Evolutionary conservation across 30 jellyfish, hydroid and myxozoan genomes (phyloP).

Genomic region (Catostylus mosaicus): DNA sequence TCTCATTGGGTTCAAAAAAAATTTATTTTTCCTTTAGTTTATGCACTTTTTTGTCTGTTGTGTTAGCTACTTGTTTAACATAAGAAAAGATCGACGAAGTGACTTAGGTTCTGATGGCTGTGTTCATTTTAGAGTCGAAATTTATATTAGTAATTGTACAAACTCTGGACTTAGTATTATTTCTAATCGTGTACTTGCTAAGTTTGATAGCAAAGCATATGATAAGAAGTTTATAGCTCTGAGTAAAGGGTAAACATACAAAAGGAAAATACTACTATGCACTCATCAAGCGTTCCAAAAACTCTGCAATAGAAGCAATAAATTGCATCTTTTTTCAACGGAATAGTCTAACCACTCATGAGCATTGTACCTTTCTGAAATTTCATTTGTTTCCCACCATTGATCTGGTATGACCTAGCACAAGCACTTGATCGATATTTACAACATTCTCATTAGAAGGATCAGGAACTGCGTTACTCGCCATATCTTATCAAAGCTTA

Average conservation of each 20-base stretch:
- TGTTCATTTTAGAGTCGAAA: background rate
- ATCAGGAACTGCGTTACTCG: constrained; percentile 2
- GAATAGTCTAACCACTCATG: constrained; percentile 25
- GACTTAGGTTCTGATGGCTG: background rate
- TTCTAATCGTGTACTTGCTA: background rate
- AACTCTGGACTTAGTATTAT: background rate
- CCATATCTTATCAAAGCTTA: no score
- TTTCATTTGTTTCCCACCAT: background rate
- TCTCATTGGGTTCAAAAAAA: no score
- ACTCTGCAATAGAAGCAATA: constrained; percentile 21
- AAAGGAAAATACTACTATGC: background rate
- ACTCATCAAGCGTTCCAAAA: constrained; percentile 3
- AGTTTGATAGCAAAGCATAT: no score
- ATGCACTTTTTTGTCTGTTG: no score
- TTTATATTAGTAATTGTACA: background rate
- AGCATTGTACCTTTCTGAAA: background rate
- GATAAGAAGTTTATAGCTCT: no score
- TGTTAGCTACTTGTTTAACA: no score
- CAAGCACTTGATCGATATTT: constrained; percentile 23
- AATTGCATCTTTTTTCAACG: constrained; percentile 16
- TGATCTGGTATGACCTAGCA: constrained; percentile 7
- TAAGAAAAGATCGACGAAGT: no score
- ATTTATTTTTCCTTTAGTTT: no score
- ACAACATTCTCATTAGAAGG: constrained; percentile 12
- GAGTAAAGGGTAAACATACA: no score